Percentiles rank a stretch among this genome's conserved stretches.
phyloP scores from a whole-genome alignment of 2,888 invertebrate genomes.

The Julus scanicus region DNA sequence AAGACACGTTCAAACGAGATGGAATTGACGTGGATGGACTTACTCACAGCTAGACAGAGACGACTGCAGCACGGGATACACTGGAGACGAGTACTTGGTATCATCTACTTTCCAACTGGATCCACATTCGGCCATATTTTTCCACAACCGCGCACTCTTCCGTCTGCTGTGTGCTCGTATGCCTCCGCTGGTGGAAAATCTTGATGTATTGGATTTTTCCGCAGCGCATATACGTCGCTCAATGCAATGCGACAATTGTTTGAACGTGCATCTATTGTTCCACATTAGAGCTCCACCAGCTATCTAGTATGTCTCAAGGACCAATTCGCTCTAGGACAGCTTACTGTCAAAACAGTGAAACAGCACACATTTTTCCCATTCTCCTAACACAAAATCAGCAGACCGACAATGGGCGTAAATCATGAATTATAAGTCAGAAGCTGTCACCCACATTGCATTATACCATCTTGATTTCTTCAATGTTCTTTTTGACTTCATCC shows the following conservation, averaged over 20 bases:
- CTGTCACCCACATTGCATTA: too few species aligned
- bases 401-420: neutral
- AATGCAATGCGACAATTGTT: neutral
- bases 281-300: neutral
- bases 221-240: neutral
- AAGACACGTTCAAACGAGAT: neutral
- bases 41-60: conserved; percentile 55
- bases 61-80: conserved; percentile 52
- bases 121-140: conserved; percentile 43
- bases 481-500: too few species aligned
- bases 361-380: too few species aligned
- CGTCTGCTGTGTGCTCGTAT: neutral
- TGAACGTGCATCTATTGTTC: neutral
- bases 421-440: too few species aligned
- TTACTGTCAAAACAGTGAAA: too few species aligned
- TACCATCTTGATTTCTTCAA: too few species aligned
- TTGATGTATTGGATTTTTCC: conserved; percentile 8
- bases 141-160: conserved; percentile 2
- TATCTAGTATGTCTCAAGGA: too few species aligned
- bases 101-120: conserved; percentile 14
- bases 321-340: too few species aligned
- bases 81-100: conserved; percentile 48
- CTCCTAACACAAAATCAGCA: neutral
- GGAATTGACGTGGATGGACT: neutral
- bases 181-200: neutral